Evolutionary conservation across 2,888 invertebrate genomes (phyloP).

Genomic region (Brenthis daphne): DNA sequence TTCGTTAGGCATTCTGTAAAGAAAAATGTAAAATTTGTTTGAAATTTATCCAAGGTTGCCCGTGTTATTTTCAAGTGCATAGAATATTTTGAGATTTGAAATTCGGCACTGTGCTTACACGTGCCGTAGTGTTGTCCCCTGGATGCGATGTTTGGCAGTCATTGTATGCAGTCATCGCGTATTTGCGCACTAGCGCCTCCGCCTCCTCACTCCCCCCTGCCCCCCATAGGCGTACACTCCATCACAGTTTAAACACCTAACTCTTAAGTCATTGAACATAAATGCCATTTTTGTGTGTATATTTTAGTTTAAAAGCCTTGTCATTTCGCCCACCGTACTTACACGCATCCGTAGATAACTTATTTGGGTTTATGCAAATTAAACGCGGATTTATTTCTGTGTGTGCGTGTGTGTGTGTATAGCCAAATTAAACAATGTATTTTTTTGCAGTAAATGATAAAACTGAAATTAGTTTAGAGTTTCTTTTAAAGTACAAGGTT

Average conservation of each 20-base stretch:
- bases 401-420: conserved; percentile 28
- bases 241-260: background rate
- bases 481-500: background rate
- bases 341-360: conserved; percentile 51
- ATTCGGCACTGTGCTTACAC: conserved; percentile 76
- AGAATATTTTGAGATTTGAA: conserved; percentile 40
- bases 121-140: conserved; percentile 72
- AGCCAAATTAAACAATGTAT: conserved; percentile 31
- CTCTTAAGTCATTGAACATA: conserved; percentile 2
- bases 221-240: conserved; percentile 30
- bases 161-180: conserved; percentile 75
- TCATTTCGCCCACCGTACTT: conserved; percentile 44
- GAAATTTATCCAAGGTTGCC: background rate
- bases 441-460: conserved; percentile 18
- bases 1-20: background rate
- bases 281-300: background rate
- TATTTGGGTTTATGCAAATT: conserved; percentile 42
- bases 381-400: conserved; percentile 26
- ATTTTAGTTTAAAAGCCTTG: background rate
- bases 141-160: conserved; percentile 79
- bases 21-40: background rate
- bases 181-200: conserved; percentile 64
- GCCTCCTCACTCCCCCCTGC: conserved; percentile 39
- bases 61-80: conserved; percentile 42
- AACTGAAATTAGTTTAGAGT: conserved; percentile 16